A percentile compares a stretch with the other conserved stretches of the same genome.
Conservation (phyloP, 2,888 invertebrate species). For the Chorisops tibialis region DNA sequence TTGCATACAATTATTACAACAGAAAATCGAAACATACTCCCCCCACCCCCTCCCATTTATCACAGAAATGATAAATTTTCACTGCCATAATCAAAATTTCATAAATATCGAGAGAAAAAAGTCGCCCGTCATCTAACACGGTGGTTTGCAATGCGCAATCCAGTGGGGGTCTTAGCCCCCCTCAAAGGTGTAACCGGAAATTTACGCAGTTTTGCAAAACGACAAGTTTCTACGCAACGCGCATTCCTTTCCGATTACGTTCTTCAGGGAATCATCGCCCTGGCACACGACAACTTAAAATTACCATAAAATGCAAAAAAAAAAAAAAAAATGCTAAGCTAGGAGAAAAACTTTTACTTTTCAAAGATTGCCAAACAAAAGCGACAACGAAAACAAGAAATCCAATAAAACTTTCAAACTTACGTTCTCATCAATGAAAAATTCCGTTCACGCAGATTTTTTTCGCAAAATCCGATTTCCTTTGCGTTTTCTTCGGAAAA, state of each 20-base stretch:
- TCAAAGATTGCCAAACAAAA: background rate
- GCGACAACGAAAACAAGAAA: background rate
- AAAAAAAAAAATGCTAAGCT: background rate
- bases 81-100: background rate
- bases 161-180: background rate
- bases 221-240: slow-evolving; percentile 1
- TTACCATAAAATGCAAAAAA: background rate
- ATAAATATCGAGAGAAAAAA: background rate
- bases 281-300: no score
- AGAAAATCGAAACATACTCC: background rate
- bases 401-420: background rate
- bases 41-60: background rate
- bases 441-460: background rate
- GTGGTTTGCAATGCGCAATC: background rate
- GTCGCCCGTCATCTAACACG: no score
- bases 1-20: no score
- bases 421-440: no score
- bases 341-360: slow-evolving; percentile 27
- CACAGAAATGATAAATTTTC: background rate
- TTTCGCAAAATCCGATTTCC: slow-evolving; percentile 2
- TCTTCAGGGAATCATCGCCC: background rate
- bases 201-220: background rate
- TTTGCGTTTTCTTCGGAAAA: background rate
- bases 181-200: background rate
- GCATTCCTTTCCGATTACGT: background rate